These are phyloP conservation scores for Glossophaga mutica DNA, from an alignment of 2,797 vertebrate genomes.

Conservation along the genomic window DNA sequence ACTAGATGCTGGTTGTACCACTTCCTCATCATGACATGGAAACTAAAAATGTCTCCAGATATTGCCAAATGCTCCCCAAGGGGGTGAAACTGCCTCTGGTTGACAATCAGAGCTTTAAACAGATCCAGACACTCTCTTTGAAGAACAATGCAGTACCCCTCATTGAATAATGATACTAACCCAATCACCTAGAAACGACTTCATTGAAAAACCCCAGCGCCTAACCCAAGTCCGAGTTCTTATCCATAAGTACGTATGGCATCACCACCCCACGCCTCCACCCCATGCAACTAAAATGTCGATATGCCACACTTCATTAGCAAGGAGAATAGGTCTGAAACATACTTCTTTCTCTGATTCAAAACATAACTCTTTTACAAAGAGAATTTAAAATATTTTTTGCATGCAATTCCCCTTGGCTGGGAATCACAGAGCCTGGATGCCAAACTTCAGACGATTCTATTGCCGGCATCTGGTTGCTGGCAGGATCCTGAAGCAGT, in stretches of 20 bases:
- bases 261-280: not conserved
- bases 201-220: not conserved
- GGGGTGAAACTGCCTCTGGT: not conserved
- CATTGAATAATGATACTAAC: conserved; percentile 34
- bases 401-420: conserved; percentile 76
- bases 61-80: not conserved
- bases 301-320: conserved; percentile 42
- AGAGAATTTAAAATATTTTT: conserved; percentile 79
- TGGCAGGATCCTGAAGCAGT: conserved; percentile 73
- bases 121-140: not conserved
- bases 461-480: conserved; percentile 78
- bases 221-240: not conserved
- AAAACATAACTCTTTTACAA: conserved; percentile 76
- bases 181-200: conserved; percentile 7
- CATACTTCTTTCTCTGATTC: conserved; percentile 60
- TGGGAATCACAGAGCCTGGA: conserved; percentile 57
- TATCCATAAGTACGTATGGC: not conserved
- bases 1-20: not conserved
- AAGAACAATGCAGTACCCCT: not conserved
- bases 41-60: not conserved
- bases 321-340: conserved; percentile 59
- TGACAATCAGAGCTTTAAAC: not conserved
- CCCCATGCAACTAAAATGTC: conserved; percentile 10
- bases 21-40: not conserved
- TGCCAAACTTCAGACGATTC: conserved; percentile 78